These are phyloP conservation scores for Glandiceps talaboti DNA, from an alignment of 53 echinoderm and acorn worm genomes.

Conservation along the genomic window DNA sequence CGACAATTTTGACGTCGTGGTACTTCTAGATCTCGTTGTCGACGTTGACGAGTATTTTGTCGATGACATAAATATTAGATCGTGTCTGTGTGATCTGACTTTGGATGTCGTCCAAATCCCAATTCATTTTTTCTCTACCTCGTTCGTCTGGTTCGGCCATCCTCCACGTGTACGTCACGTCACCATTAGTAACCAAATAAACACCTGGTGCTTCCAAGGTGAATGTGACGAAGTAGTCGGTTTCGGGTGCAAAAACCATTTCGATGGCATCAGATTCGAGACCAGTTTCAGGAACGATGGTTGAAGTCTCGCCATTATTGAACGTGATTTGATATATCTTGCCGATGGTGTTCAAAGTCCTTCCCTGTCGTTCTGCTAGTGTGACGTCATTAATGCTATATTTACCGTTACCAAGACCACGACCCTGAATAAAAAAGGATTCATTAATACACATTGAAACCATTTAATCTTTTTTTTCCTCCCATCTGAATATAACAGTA, in stretches of 20 bases:
- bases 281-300: neutral
- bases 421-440: neutral
- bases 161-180: neutral
- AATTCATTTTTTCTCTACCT: neutral
- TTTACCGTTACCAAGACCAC: neutral
- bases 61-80: neutral
- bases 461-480: no score
- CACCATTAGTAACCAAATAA: neutral
- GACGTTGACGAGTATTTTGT: neutral
- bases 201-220: neutral
- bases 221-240: neutral
- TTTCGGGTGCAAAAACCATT: neutral
- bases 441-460: no score
- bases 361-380: neutral
- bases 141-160: neutral
- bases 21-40: no score
- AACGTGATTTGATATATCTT: neutral
- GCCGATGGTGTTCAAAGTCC: neutral
- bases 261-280: neutral
- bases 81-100: neutral
- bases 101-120: neutral
- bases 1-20: no score
- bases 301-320: neutral
- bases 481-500: no score
- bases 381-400: neutral